Base-by-base conservation (phyloP, 2,797 vertebrate genomes). In the Carapus acus region DNA sequence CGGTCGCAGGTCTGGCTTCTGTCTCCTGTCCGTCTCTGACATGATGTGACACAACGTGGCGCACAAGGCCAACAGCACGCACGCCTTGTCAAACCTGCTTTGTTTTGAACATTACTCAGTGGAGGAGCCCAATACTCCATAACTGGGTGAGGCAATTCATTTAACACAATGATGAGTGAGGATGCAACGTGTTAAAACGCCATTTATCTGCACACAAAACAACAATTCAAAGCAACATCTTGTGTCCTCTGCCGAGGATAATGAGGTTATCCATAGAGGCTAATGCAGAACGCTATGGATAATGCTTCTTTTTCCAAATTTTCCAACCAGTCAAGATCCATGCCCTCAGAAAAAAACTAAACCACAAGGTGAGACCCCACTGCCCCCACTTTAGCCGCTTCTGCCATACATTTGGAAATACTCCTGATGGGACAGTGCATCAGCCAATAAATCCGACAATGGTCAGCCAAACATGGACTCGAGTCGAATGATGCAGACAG, bases 111-210 rank as follows among this genome's bases (percentile, higher is more conserved):
- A 46, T n/a, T 6, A 56, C 20, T 49, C 12, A 18, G 14, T 59
- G 16, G 16, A 58, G 22, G 12, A 23, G 7, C 24, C 24, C 24
- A 4, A 9, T 9, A 9, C 6, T 12, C 15, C n/a, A 42, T 59
- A 24, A 58, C 43, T 56, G 55, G 33, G 7, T 58, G 16, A 65
- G 55, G 75, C 50, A 77, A 75, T 76, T 3, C 4, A 74, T 82
- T 81, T 75, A 36, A 12, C 47, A 50, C 58, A 57, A 64, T 65
- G 49, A 61, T 77, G 53, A 58, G 52, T 15, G 7, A 69, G 66
- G 69, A 77, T 73, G 38, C 2, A 9, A 60, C 48, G 69, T 43
- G 51, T 77, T 80, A 65, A 27, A 65, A 64, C 46, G 62, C 33
- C 20, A 51, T 55, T 58, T 69, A 46, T 64, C 40, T 53, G 20